Evolutionary conservation across 2,797 vertebrate genomes (phyloP).

Genomic region (Antennarius maculatus): DNA sequence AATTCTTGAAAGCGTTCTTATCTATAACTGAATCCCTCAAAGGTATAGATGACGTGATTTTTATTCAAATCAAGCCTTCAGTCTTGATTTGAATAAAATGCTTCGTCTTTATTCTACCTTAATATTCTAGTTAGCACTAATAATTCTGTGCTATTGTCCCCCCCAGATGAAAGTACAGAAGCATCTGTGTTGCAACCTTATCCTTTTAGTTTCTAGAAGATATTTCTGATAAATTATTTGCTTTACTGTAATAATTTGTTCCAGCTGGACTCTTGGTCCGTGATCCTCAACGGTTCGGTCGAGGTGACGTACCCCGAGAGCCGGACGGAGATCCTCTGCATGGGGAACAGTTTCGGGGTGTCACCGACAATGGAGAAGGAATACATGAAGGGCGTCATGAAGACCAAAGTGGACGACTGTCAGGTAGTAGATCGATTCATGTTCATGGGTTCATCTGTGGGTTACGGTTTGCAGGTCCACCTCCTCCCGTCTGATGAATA

Average conservation of each 20-base stretch:
- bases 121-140: conserved; percentile 1
- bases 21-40: neutral
- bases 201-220: conserved; percentile 31
- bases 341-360: conserved; percentile 99
- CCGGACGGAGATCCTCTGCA: conserved; percentile 94
- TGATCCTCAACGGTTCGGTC: conserved; percentile 97
- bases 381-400: conserved; percentile 99
- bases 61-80: neutral
- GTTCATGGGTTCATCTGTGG: too few species aligned
- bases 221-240: conserved; percentile 49
- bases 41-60: neutral
- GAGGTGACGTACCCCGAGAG: conserved; percentile 94
- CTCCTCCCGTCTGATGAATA: neutral
- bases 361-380: conserved; percentile 99
- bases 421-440: conserved; percentile 84
- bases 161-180: conserved; percentile 32
- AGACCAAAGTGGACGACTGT: conserved; percentile 99
- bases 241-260: neutral
- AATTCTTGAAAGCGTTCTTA: conserved; percentile 6
- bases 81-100: too few species aligned
- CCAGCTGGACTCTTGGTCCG: conserved; percentile 98
- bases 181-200: conserved; percentile 57
- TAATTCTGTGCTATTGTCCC: conserved; percentile 12
- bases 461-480: neutral
- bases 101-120: neutral